phyloP scores from a whole-genome alignment of 1,140 invertebrate species.

The Ceratoteleas bidentatus region DNA sequence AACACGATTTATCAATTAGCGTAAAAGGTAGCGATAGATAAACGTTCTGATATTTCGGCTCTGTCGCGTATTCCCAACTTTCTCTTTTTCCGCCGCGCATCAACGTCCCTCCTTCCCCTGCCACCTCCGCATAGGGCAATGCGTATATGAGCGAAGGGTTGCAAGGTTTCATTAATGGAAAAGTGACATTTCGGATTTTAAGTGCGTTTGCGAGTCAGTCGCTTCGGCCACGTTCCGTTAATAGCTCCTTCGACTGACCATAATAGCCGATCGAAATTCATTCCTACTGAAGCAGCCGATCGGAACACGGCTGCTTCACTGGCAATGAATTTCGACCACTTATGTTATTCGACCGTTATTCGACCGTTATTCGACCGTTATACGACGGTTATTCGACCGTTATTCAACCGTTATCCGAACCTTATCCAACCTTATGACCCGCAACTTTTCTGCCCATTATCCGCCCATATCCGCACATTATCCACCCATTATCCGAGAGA shows the following conservation, averaged over 20 bases:
- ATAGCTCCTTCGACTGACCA: constrained; percentile 69
- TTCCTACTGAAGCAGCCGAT: constrained; percentile 60
- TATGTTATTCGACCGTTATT: no score
- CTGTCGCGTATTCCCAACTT: constrained; percentile 57
- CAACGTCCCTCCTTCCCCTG: constrained; percentile 35
- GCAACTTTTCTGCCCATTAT: no score
- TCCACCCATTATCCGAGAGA: no score
- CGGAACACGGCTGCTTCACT: no score
- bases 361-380: no score
- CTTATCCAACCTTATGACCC: no score
- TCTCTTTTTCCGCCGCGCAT: constrained; percentile 58
- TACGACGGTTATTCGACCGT: no score
- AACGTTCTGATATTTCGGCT: constrained; percentile 78
- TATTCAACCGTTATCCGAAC: no score
- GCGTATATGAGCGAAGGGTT: constrained; percentile 73
- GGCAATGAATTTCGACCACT: no score
- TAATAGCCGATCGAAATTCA: constrained; percentile 71
- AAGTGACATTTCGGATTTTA: constrained; percentile 78
- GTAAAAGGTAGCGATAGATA: constrained; percentile 81
- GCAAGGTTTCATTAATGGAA: constrained; percentile 78
- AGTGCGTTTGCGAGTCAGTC: constrained; percentile 76
- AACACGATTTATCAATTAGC: constrained; percentile 82
- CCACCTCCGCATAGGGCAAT: constrained; percentile 55
- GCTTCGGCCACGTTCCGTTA: constrained; percentile 66
- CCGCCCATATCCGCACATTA: no score